Evolutionary conservation across 2,888 invertebrate species (phyloP).

Genomic region (Aphodius granarius): DNA sequence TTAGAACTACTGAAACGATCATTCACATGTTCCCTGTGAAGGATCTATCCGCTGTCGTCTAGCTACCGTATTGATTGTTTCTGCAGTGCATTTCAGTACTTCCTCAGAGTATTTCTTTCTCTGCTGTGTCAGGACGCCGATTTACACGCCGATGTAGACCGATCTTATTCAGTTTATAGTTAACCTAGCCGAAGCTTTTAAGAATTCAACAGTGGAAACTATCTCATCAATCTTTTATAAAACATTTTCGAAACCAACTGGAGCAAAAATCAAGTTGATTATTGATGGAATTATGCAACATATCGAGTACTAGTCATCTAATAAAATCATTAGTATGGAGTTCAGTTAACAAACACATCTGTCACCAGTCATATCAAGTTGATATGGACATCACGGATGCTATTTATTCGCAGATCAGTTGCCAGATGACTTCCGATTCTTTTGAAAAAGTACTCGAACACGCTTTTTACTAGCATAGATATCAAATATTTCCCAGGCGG

Average conservation of each 20-base stretch:
- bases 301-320: neutral
- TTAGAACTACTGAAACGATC: no score
- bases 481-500: neutral
- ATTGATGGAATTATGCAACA: neutral
- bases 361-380: neutral
- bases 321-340: neutral
- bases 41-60: neutral
- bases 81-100: neutral
- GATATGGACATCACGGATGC: neutral
- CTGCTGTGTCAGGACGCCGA: neutral
- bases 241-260: neutral
- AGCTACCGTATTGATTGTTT: neutral
- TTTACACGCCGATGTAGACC: neutral
- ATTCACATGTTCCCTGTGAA: neutral
- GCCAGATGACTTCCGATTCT: neutral
- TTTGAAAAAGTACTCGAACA: neutral
- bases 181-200: neutral
- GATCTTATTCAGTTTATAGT: neutral
- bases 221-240: neutral
- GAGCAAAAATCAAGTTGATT: no score
- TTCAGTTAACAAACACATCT: neutral
- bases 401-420: neutral
- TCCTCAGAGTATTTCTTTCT: neutral
- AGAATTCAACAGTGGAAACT: neutral
- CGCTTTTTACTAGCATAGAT: neutral